phyloP scores from a whole-genome alignment of 1,140 invertebrate species.

The Xylocopa sonorina region DNA sequence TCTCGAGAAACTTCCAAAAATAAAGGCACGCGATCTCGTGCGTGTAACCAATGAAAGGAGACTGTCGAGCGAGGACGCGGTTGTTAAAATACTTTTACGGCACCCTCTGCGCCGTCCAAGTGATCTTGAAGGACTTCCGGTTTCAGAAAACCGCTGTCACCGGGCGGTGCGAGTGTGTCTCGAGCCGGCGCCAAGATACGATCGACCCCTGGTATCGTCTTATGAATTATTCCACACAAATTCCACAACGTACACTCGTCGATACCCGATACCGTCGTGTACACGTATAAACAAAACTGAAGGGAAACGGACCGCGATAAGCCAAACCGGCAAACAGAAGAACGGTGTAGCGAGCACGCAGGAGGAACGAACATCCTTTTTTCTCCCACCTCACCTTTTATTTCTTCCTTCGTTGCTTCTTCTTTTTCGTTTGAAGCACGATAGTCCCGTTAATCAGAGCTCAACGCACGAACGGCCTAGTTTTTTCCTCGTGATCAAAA shows the following conservation, averaged over 20 bases:
- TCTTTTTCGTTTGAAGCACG: conserved; percentile 2
- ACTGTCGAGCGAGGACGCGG: background rate
- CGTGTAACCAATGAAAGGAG: background rate
- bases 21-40: background rate
- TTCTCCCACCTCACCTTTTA: no score
- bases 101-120: background rate
- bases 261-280: no score
- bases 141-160: background rate
- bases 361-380: background rate
- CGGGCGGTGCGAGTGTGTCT: background rate
- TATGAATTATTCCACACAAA: conserved; percentile 8
- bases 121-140: background rate
- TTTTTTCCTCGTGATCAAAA: conserved; percentile 27
- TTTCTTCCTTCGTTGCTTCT: no score
- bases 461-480: conserved; percentile 35
- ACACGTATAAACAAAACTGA: background rate
- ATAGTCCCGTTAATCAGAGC: conserved; percentile 45
- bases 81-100: background rate
- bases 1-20: no score
- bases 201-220: background rate
- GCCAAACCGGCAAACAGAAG: background rate
- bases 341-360: background rate
- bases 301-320: background rate
- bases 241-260: background rate
- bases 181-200: background rate